phyloP scores from a whole-genome alignment of 2,113 vertebrate genomes.

The Nerophis lumbriciformis region DNA sequence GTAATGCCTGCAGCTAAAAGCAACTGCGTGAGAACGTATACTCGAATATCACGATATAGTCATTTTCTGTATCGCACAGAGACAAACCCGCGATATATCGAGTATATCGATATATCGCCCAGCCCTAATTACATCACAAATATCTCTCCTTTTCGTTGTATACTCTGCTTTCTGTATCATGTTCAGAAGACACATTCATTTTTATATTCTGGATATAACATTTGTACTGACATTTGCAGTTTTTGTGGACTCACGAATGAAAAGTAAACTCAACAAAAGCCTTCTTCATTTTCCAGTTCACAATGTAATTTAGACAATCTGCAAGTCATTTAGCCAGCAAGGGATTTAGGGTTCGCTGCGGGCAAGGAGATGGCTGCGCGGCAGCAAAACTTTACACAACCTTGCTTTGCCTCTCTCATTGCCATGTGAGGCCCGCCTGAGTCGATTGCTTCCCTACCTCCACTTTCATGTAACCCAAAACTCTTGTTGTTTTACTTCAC shows the following conservation, averaged over 20 bases:
- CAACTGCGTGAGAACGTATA: too few relatives aligned
- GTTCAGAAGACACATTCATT: background rate
- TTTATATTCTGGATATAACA: background rate
- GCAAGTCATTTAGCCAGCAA: constrained; percentile 48
- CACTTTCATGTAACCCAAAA: constrained; percentile 1
- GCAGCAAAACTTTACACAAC: constrained; percentile 26
- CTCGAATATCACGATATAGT: too few relatives aligned
- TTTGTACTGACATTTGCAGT: background rate
- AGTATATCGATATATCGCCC: too few relatives aligned
- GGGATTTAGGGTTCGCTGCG: constrained; percentile 37
- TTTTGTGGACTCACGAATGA: constrained; percentile 5
- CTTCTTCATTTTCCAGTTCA: constrained; percentile 40
- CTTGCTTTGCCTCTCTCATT: constrained; percentile 23
- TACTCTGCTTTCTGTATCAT: too few relatives aligned
- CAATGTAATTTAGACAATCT: constrained; percentile 51
- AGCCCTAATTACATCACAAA: too few relatives aligned
- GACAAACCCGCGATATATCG: too few relatives aligned
- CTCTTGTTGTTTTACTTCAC: constrained; percentile 25
- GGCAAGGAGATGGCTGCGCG: constrained; percentile 11
- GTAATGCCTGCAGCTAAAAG: too few relatives aligned
- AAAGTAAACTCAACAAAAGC: constrained; percentile 42
- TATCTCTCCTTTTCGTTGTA: background rate
- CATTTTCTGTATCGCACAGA: too few relatives aligned
- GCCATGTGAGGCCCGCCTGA: constrained; percentile 15
- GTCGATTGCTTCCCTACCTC: constrained; percentile 17